These are phyloP conservation scores for Ophion ventricosus DNA, from an alignment of 2,888 invertebrate species.

Conservation along the genomic window DNA sequence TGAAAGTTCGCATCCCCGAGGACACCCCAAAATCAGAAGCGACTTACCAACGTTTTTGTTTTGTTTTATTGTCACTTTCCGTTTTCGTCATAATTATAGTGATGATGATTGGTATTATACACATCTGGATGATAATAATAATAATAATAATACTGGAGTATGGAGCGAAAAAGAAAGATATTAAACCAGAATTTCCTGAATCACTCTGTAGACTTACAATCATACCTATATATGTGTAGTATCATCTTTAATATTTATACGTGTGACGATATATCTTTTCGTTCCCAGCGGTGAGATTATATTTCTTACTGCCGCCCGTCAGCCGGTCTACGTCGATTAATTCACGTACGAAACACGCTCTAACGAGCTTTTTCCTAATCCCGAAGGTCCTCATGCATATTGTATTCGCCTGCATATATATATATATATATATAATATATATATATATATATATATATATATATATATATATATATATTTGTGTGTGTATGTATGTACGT, in stretches of 20 bases:
- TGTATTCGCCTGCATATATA: conserved; percentile 2
- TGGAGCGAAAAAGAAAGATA: too few species aligned
- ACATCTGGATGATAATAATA: too few species aligned
- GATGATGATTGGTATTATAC: too few species aligned
- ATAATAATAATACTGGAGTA: too few species aligned
- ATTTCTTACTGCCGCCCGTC: conserved; percentile 47
- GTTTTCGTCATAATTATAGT: too few species aligned
- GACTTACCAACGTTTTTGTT: too few species aligned
- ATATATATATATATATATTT: not conserved
- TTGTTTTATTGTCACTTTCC: too few species aligned
- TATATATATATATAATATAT: not conserved
- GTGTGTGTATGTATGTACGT: not conserved
- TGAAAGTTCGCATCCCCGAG: too few species aligned
- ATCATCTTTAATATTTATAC: conserved; percentile 8
- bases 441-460: not conserved
- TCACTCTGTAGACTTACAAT: too few species aligned
- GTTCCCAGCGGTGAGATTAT: conserved; percentile 45
- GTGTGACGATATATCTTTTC: not conserved
- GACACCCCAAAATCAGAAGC: too few species aligned
- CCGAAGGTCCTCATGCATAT: conserved; percentile 33
- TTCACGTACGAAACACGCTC: conserved; percentile 45
- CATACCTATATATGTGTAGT: too few species aligned
- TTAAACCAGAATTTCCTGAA: too few species aligned
- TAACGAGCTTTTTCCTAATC: conserved; percentile 63
- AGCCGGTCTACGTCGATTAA: conserved; percentile 41